Conservation (phyloP, 2,797 vertebrate genomes). For the Enteromius viviparus region DNA sequence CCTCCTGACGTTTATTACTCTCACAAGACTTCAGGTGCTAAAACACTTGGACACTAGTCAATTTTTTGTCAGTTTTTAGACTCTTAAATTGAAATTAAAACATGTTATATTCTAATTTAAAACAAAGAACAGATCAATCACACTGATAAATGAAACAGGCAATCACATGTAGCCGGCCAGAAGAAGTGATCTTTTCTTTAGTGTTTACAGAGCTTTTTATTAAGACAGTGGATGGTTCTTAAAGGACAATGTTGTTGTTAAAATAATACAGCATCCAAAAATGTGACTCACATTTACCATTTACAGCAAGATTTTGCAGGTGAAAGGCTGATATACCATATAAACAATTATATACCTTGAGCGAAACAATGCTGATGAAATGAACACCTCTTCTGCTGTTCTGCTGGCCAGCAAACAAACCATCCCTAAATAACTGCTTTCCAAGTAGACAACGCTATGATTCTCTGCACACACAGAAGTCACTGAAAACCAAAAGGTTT, state of each 20-base stretch:
- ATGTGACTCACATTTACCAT: not conserved
- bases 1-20: conserved; percentile 93
- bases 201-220: not conserved
- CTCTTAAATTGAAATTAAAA: conserved; percentile 48
- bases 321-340: no score
- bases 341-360: not conserved
- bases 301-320: no score
- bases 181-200: not conserved
- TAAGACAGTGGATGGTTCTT: not conserved
- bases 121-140: conserved; percentile 9
- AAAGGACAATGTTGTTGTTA: not conserved
- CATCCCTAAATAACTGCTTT: not conserved
- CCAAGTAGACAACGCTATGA: not conserved
- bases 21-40: conserved; percentile 94
- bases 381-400: no score
- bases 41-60: conserved; percentile 88
- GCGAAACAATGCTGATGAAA: not conserved
- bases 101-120: conserved; percentile 32
- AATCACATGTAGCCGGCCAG: not conserved
- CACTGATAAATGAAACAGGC: not conserved
- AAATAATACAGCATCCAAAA: not conserved
- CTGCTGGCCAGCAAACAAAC: not conserved
- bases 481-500: not conserved
- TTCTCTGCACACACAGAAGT: not conserved
- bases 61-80: conserved; percentile 66